Evolutionary conservation across 1,140 invertebrate species (phyloP), one percentile per base, ranked within the genome.

Genomic region (Neodiprion fabricii): DNA sequence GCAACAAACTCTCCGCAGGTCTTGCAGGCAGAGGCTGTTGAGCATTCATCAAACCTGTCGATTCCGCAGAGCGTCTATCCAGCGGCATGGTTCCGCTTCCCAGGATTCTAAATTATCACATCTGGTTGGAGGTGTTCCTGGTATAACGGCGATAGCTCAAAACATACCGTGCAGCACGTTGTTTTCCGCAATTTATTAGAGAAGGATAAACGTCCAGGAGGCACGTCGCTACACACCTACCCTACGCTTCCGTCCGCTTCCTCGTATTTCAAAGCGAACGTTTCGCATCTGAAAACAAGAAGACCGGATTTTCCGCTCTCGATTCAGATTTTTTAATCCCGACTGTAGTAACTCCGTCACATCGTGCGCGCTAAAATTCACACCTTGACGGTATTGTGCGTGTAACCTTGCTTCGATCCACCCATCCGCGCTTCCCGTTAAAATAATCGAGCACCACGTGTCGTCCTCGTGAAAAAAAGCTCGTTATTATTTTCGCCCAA

Each of bases 31-130:
- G 78, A 77, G 80, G 79, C 81, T 82, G 81, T 82, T 81, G 80
- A 83, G 78, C 82, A 83, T 83, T 83, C 78, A 83, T 83, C 82
- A 83, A 80, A 83, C 77, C 80, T 83, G 82, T 83, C 82, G 82
- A 83, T 83, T 83, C 78, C 78, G 80, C 79, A 75, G 81, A 74
- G 76, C 82, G 78, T 83, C 82, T 82, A 83, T 84, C 80, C 78
- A 82, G 81, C 81, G 81, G 81, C 80, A 79, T 78, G 81, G 81
- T 81, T 84, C 79, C 81, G 77, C 78, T 81, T 82, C 78, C 81
- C 76, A 79, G 49, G 76, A 53, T 78, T 83, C 78, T 83, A 82
- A 83, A 82, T 83, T 82, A 83, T 82, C 80, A 78, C 80, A 77
- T 76, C 74, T 79, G 78, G 75, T 79, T 71, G 71, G 72, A 74